These are phyloP conservation scores for Stenolophus ochropezus DNA, from an alignment of 2,888 invertebrate genomes.

Conservation along the genomic window DNA sequence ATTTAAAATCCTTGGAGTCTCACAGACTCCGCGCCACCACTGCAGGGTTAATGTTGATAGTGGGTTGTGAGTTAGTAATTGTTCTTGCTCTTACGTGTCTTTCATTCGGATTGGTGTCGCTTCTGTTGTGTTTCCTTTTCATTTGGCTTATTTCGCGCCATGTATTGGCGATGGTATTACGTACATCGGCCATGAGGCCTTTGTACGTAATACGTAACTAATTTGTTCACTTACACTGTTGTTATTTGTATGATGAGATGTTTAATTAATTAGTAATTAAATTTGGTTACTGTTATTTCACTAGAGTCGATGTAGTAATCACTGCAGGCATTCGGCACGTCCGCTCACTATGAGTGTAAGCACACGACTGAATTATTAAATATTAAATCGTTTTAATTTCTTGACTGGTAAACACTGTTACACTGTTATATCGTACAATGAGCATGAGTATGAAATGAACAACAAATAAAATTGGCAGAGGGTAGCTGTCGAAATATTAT, in stretches of 20 bases:
- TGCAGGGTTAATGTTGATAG: background rate
- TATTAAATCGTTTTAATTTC: background rate
- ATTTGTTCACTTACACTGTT: background rate
- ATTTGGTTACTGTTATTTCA: background rate
- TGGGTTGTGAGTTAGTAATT: background rate
- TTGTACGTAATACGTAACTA: background rate
- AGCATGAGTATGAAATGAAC: too few relatives aligned
- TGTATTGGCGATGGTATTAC: background rate
- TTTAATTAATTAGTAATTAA: background rate
- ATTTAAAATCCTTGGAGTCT: background rate
- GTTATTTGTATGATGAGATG: background rate
- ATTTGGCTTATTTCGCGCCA: background rate
- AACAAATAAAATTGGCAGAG: too few relatives aligned
- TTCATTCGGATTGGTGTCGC: background rate
- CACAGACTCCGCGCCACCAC: slow-evolving; percentile 15
- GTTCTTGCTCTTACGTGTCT: background rate
- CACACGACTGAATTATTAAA: background rate
- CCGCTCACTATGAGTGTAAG: background rate
- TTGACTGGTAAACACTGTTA: too few relatives aligned
- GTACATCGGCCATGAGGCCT: background rate
- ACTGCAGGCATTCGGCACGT: slow-evolving; percentile 8
- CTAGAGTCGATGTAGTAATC: background rate
- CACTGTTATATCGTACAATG: too few relatives aligned
- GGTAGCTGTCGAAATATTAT: too few relatives aligned
- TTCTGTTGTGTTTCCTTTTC: background rate